Evolutionary conservation across 2,113 vertebrate genomes (phyloP).

Genomic region (Benitochromis conjunctus): DNA sequence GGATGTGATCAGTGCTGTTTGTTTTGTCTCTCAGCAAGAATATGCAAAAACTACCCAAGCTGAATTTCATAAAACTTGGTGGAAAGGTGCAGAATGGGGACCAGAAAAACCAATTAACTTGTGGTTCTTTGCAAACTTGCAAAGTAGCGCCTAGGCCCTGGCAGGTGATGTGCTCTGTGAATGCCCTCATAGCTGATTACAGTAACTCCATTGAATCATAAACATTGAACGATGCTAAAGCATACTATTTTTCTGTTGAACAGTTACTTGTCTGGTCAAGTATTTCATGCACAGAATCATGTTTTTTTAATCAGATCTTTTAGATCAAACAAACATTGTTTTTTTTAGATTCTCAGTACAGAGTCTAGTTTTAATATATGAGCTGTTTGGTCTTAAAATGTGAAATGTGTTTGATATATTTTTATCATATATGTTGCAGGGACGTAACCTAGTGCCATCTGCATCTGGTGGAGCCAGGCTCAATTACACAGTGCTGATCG

Average conservation of each 20-base stretch:
- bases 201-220: slow-evolving; percentile 7
- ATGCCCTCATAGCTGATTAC: background rate
- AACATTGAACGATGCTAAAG: background rate
- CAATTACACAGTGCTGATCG: slow-evolving; percentile 94
- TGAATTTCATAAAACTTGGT: background rate
- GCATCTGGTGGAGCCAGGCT: slow-evolving; percentile 89
- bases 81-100: background rate
- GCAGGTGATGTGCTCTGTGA: background rate
- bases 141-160: background rate
- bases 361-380: background rate
- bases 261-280: background rate
- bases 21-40: background rate
- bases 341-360: background rate
- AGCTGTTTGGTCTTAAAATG: background rate
- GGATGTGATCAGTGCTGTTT: background rate
- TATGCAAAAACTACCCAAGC: background rate
- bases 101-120: background rate
- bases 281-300: background rate
- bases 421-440: slow-evolving; percentile 67
- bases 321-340: background rate
- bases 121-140: background rate
- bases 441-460: slow-evolving; percentile 92
- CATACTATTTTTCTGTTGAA: background rate
- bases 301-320: background rate
- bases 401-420: background rate